A percentile compares a stretch with the other conserved stretches of the same genome.
Evolutionary conservation across 2,888 invertebrate genomes (phyloP).

Genomic region (Endomychus coccineus): DNA sequence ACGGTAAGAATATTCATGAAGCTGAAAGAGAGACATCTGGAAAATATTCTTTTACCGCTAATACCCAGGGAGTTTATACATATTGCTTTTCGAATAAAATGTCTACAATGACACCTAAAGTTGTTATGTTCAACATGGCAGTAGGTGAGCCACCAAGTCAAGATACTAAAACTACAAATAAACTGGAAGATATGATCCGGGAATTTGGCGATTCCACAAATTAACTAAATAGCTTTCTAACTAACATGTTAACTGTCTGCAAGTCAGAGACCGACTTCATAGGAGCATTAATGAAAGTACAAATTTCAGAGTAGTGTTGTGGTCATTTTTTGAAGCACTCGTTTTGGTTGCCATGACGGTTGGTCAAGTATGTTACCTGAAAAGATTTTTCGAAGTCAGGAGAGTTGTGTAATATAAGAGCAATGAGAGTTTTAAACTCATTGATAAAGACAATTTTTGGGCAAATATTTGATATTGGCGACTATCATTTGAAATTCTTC

Average conservation of each 20-base stretch:
- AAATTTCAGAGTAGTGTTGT: slow-evolving; percentile 93
- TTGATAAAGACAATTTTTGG: no score
- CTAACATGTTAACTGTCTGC: no score
- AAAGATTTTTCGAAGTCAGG: slow-evolving; percentile 98
- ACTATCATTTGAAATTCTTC: no score
- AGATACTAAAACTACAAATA: slow-evolving; percentile 67
- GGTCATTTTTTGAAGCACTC: slow-evolving; percentile 97
- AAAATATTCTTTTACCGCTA: slow-evolving; percentile 94
- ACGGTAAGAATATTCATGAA: slow-evolving; percentile 79
- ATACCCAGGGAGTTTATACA: slow-evolving; percentile 82
- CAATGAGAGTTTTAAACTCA: no score
- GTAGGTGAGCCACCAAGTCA: slow-evolving; percentile 69
- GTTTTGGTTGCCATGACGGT: slow-evolving; percentile 92
- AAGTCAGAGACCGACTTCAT: slow-evolving; percentile 94
- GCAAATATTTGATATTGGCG: no score
- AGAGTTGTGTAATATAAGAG: slow-evolving; percentile 95
- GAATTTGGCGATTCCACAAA: no score
- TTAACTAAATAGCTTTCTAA: no score
- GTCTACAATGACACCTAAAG: slow-evolving; percentile 98
- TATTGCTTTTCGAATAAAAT: slow-evolving; percentile 98
- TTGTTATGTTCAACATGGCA: slow-evolving; percentile 96
- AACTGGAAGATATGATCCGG: slow-evolving; percentile 94
- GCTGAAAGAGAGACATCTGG: slow-evolving; percentile 94
- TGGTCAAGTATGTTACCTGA: slow-evolving; percentile 96
- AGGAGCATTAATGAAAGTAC: slow-evolving; percentile 97